These are phyloP conservation scores for Phoebastria nigripes DNA, from an alignment of 2,797 vertebrate genomes.

Conservation along the genomic window DNA sequence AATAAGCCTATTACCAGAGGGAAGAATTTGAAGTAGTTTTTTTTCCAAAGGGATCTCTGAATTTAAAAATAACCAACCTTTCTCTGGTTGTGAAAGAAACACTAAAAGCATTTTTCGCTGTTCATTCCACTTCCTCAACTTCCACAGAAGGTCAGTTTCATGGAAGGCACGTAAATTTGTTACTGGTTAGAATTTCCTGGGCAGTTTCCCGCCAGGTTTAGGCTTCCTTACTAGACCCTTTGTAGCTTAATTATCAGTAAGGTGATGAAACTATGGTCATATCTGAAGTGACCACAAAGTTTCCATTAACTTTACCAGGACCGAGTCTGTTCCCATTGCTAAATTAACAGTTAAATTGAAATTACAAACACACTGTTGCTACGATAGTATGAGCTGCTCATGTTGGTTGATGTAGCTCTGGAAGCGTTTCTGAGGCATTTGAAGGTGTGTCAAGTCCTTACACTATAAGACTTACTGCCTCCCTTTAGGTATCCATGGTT, in stretches of 20 bases:
- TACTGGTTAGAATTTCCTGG: not conserved
- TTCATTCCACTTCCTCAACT: not conserved
- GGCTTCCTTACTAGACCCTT: not conserved
- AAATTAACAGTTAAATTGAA: not conserved
- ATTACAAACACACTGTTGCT: not conserved
- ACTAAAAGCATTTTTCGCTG: not conserved
- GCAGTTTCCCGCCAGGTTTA: not conserved
- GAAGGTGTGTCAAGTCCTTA: not conserved
- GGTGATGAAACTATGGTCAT: not conserved
- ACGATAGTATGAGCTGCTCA: not conserved
- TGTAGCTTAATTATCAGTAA: not conserved
- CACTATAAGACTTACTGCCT: not conserved
- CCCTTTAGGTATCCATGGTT: not conserved
- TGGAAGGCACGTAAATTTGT: not conserved
- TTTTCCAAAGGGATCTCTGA: not conserved
- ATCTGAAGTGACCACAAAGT: not conserved
- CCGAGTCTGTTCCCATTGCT: not conserved
- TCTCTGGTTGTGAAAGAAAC: not conserved
- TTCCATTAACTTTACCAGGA: not conserved
- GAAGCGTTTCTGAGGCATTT: not conserved
- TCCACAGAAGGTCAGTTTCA: not conserved
- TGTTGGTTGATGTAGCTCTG: not conserved
- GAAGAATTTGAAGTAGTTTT: not conserved
- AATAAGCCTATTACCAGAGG: slow-evolving; percentile 9
- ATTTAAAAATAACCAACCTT: slow-evolving; percentile 2